Percentiles rank a stretch among this genome's conserved stretches.
Conservation (phyloP, 2,797 vertebrate species). For the Urocyon cinereoargenteus region DNA sequence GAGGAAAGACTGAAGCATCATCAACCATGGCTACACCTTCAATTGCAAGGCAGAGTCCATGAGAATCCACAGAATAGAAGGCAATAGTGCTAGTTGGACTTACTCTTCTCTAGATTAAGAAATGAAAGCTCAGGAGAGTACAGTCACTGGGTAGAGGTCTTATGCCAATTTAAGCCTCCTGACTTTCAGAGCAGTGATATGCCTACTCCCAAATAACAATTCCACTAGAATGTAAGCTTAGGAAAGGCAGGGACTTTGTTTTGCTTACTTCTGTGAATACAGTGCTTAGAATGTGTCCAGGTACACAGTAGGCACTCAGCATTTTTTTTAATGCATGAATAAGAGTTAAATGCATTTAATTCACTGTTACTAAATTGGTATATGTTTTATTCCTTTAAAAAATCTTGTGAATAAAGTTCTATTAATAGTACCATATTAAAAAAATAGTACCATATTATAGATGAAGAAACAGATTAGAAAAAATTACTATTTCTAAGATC, state of each 20-base stretch:
- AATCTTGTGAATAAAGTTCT: neutral
- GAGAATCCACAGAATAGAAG: neutral
- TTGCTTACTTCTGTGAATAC: neutral
- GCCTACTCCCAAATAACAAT: neutral
- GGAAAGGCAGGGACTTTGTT: neutral
- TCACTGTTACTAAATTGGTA: neutral
- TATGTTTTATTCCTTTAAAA: slow-evolving; percentile 10
- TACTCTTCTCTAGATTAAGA: neutral
- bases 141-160: neutral
- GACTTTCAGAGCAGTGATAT: neutral
- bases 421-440: neutral
- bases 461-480: neutral
- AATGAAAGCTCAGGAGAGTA: neutral
- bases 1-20: neutral
- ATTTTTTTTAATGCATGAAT: neutral
- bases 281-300: neutral
- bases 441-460: neutral
- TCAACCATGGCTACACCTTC: neutral
- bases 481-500: neutral
- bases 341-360: neutral
- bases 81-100: neutral
- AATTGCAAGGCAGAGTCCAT: neutral
- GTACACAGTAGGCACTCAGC: neutral
- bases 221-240: neutral
- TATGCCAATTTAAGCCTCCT: neutral